phyloP scores from a whole-genome alignment of 2,888 invertebrate genomes.

The Cacoxenus indagator region DNA sequence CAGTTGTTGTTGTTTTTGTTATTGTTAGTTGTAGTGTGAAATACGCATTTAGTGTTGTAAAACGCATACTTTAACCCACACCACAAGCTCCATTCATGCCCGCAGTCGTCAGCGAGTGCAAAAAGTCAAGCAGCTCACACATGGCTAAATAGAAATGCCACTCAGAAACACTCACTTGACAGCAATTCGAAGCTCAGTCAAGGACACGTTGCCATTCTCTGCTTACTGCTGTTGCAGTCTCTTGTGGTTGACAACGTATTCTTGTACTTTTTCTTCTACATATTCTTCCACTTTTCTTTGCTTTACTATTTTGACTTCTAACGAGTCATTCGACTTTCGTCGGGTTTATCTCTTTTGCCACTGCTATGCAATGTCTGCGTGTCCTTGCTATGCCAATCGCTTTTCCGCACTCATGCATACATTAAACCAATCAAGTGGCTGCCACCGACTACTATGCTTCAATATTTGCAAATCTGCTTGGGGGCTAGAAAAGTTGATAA shows the following conservation, averaged over 20 bases:
- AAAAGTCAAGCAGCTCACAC: neutral
- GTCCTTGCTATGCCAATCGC: neutral
- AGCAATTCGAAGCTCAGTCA: slow-evolving; percentile 3
- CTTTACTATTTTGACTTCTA: neutral
- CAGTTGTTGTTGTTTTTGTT: neutral
- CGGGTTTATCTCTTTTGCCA: neutral
- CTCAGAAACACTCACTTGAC: slow-evolving; percentile 10
- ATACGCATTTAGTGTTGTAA: neutral
- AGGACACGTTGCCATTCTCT: slow-evolving; percentile 7
- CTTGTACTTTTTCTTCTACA: slow-evolving; percentile 4
- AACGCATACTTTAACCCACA: neutral
- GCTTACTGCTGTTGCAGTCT: neutral
- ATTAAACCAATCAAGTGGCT: slow-evolving; percentile 22
- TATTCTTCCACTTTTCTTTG: neutral
- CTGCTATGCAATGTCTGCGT: neutral
- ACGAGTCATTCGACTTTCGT: neutral
- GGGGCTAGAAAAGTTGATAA: slow-evolving; percentile 21
- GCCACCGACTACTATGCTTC: slow-evolving; percentile 15
- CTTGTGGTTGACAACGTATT: neutral
- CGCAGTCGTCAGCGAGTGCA: neutral
- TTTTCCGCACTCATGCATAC: slow-evolving; percentile 23
- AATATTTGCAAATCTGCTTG: slow-evolving; percentile 15
- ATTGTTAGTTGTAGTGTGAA: neutral
- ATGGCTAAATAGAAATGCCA: neutral
- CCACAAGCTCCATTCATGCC: neutral